A percentile compares a stretch with the other conserved stretches of the same genome.
phyloP scores from a whole-genome alignment of 2,797 vertebrate genomes.

The Lagocephalus sceleratus region DNA sequence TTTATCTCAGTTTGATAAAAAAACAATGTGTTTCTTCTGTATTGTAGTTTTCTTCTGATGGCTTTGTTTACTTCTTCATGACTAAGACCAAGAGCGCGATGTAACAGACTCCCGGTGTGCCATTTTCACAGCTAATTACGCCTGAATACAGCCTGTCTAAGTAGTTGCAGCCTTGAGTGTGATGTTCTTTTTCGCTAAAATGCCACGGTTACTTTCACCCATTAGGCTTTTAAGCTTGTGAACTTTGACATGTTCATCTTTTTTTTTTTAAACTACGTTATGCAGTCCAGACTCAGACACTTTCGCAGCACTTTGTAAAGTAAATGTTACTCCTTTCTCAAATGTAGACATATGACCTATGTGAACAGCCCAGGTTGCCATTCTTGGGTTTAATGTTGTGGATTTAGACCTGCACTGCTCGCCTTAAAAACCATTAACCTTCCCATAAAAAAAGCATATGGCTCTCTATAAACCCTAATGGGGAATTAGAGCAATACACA shows the following conservation, averaged over 20 bases:
- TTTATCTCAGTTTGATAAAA: too few relatives aligned
- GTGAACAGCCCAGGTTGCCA: constrained; percentile 46
- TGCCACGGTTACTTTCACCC: constrained; percentile 73
- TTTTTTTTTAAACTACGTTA: constrained; percentile 5
- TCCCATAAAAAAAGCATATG: constrained; percentile 77
- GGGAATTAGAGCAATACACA: constrained; percentile 54
- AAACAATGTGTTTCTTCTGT: constrained; percentile 7
- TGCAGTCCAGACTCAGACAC: constrained; percentile 14
- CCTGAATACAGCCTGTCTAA: constrained; percentile 74
- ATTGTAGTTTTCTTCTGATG: constrained; percentile 62
- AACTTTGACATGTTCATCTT: constrained; percentile 58
- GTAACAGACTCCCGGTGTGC: constrained; percentile 71
- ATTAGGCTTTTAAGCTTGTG: constrained; percentile 75
- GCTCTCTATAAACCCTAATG: constrained; percentile 78
- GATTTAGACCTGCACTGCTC: constrained; percentile 62
- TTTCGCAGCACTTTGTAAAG: constrained; percentile 10
- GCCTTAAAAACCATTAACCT: constrained; percentile 78
- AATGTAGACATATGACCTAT: constrained; percentile 36
- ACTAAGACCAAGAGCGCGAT: constrained; percentile 70
- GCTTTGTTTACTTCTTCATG: constrained; percentile 76
- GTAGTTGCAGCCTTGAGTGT: constrained; percentile 70
- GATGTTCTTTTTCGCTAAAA: constrained; percentile 75
- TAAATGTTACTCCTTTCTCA: constrained; percentile 16
- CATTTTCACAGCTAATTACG: constrained; percentile 80
- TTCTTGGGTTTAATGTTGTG: constrained; percentile 64